A percentile compares a stretch with the other conserved stretches of the same genome.
These are phyloP conservation scores for Thripadectes ignobilis DNA, from an alignment of 2,797 vertebrate species.

Conservation along the genomic window DNA sequence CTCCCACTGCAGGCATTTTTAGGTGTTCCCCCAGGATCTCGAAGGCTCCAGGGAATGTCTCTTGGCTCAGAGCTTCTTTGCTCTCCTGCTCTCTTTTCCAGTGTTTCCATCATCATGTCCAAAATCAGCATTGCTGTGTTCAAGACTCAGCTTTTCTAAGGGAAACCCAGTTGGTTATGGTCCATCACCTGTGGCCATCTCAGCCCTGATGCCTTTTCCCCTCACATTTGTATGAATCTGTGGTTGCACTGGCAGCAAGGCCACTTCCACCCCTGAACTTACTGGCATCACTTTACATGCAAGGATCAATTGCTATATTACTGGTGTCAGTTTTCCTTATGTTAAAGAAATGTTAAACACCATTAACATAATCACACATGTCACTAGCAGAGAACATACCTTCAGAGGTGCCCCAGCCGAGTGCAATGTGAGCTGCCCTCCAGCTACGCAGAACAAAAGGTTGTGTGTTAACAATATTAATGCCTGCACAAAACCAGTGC, in stretches of 20 bases:
- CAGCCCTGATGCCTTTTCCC: neutral
- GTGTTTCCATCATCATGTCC: neutral
- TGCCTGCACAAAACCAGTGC: neutral
- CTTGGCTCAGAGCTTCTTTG: neutral
- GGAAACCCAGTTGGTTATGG: neutral
- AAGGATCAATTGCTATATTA: neutral
- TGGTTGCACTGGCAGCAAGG: neutral
- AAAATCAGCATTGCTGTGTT: neutral
- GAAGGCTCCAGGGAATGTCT: neutral
- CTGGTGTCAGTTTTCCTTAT: neutral
- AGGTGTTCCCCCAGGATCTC: neutral
- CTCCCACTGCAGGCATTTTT: neutral
- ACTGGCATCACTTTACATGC: neutral
- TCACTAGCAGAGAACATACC: neutral
- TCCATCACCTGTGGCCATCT: neutral
- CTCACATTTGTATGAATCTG: accelerated
- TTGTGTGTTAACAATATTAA: slow-evolving; percentile 63
- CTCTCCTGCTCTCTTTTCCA: neutral
- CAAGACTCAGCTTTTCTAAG: neutral
- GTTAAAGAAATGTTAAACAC: neutral
- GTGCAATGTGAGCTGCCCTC: slow-evolving; percentile 49
- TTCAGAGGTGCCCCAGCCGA: slow-evolving; percentile 28
- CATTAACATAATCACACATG: slow-evolving; percentile 22
- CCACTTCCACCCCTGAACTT: neutral
- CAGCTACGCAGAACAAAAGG: slow-evolving; percentile 53